Evolutionary conservation across 2,797 vertebrate genomes (phyloP), one percentile per base, ranked within the genome.

Genomic region (Centroberyx gerrardi): DNA sequence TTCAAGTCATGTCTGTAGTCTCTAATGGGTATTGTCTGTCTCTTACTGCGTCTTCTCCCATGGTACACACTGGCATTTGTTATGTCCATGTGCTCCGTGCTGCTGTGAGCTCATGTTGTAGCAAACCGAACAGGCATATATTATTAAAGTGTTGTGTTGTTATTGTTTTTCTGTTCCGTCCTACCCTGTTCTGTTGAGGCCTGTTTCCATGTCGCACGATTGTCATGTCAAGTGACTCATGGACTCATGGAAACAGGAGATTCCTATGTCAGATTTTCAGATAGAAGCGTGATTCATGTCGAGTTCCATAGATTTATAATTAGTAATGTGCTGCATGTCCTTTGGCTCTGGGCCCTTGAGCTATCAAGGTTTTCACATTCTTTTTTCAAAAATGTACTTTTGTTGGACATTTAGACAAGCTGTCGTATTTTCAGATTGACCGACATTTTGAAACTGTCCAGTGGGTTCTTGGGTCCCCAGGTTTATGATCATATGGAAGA

Each of bases 1-100:
- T 74, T 64, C 65, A 76, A 85, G 77, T 82, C 78, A 56, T 68
- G 76, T 78, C 63, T 58, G 52, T 62, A 59, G 62, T 68, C 49
- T 84, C 53, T 79, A 63, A 72, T 72, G 70, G 59, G 61, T 28
- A 29, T 62, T 55, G 78, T 83, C 68, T 77, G 46, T 61, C 49
- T 76, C 29, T n/a, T 42, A 62, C 18, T 7, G 5, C 10, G 52
- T 68, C 33, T 46, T 46, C 31, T 56, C 52, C 17, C 6, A 28
- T 15, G 10, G 22, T 29, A 8, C 54, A 56, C 54, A 15, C 29
- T 15, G 54, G 31, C 13, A 27, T 52, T 38, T 72, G 28, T 68
- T 72, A 66, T 63, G 61, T 75, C 17, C 1, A 33, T 10, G 67
- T 73, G n/a, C 33, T 42, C 62, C 48, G 7, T 4, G 29, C 67